phyloP scores from a whole-genome alignment of 2,888 invertebrate genomes.

The Horisme vitalbata region DNA sequence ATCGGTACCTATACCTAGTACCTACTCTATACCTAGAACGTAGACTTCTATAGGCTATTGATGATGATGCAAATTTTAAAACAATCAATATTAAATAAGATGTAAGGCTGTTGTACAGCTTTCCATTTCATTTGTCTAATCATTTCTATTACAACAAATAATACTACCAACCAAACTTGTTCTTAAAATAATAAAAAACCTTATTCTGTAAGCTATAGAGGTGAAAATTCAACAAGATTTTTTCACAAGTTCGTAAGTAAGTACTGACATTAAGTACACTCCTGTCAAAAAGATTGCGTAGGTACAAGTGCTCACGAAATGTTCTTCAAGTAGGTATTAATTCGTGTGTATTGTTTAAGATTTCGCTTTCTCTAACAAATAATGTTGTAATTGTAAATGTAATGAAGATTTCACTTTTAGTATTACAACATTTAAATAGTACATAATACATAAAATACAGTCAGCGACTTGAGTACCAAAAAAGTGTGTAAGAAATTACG shows the following conservation, averaged over 20 bases:
- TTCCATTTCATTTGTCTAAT: constrained; percentile 62
- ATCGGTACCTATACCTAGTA: too few relatives aligned
- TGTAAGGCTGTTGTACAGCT: constrained; percentile 46
- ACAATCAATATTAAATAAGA: constrained; percentile 50
- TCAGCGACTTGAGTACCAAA: too few relatives aligned
- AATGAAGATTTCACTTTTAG: constrained; percentile 12
- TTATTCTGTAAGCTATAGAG: constrained; percentile 24
- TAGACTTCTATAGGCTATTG: too few relatives aligned
- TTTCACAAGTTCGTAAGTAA: constrained; percentile 25
- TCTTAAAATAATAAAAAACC: constrained; percentile 11
- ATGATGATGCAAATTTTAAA: too few relatives aligned
- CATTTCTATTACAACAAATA: constrained; percentile 39
- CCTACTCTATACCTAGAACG: too few relatives aligned
- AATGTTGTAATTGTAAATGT: constrained; percentile 17
- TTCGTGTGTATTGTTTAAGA: constrained; percentile 35
- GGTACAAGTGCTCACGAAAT: constrained; percentile 52
- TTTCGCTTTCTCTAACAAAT: constrained; percentile 20
- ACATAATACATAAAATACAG: too few relatives aligned
- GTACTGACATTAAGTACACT: constrained; percentile 56
- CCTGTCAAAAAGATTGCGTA: constrained; percentile 52
- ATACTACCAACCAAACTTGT: constrained; percentile 16
- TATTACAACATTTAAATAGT: neutral
- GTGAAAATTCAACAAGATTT: constrained; percentile 22
- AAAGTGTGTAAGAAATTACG: too few relatives aligned
- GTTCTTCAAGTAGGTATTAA: constrained; percentile 40